Conservation (phyloP, 37 sponge, comb jelly and placozoan species). For the Halichondria panicea region DNA sequence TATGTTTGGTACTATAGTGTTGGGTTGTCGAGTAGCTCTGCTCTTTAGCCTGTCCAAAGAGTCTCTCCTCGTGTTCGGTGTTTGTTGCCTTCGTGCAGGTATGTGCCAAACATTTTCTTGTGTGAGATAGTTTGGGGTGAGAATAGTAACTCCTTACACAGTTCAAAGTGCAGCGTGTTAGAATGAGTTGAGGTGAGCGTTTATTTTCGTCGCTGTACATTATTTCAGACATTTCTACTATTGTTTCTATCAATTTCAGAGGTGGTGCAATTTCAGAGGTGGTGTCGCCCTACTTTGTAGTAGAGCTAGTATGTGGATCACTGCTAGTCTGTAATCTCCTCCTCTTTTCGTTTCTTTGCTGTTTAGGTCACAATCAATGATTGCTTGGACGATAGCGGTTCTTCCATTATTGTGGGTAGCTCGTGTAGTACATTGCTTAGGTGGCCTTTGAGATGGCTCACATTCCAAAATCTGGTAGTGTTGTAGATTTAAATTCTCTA, state of each 20-base stretch:
- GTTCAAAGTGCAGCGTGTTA: slow-evolving; percentile 7
- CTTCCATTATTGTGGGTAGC: slow-evolving; percentile 5
- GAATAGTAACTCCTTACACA: not conserved
- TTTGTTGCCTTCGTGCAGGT: slow-evolving; percentile 14
- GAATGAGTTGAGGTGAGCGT: slow-evolving; percentile 4
- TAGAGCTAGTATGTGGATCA: not conserved
- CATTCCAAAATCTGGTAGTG: slow-evolving; percentile 11
- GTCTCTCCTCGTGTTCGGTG: slow-evolving; percentile 20
- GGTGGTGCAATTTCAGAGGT: too few relatives aligned
- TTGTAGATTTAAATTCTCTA: not conserved
- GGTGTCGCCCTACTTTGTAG: not conserved
- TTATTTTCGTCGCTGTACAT: not conserved
- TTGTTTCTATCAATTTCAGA: not conserved
- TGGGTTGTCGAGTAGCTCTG: slow-evolving; percentile 7
- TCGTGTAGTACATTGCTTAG: not conserved
- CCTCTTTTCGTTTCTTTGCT: slow-evolving; percentile 27
- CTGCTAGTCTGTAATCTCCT: slow-evolving; percentile 24
- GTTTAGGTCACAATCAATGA: not conserved
- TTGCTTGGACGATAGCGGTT: not conserved
- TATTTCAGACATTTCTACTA: not conserved
- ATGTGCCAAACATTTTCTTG: slow-evolving; percentile 12
- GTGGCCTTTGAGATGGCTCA: slow-evolving; percentile 27
- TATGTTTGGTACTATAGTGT: slow-evolving; percentile 9
- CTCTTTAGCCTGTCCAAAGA: slow-evolving; percentile 16
- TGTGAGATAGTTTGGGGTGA: not conserved